These are phyloP conservation scores for Agrypnia vestita DNA, from an alignment of 1,140 invertebrate species.

Conservation along the genomic window DNA sequence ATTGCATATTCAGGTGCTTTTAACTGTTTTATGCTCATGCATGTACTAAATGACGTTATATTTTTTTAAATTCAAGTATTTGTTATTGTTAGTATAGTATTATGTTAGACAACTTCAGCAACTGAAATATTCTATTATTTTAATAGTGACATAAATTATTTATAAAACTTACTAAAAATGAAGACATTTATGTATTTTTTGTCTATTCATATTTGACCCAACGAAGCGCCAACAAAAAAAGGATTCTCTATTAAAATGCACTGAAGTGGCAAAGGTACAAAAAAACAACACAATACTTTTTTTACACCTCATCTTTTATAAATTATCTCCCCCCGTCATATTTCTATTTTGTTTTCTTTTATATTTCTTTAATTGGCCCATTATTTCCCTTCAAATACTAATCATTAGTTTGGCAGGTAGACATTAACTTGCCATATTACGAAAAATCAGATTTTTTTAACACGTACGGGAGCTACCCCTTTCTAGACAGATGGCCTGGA, in stretches of 20 bases:
- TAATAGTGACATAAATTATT: too few relatives aligned
- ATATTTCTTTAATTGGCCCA: constrained; percentile 55
- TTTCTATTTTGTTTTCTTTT: constrained; percentile 23
- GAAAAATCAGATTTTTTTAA: constrained; percentile 39
- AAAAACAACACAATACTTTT: constrained; percentile 17
- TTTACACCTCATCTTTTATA: constrained; percentile 25
- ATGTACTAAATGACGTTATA: too few relatives aligned
- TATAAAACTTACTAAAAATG: background rate
- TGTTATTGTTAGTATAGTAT: too few relatives aligned
- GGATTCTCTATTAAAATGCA: background rate
- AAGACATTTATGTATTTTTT: background rate
- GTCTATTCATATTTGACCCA: background rate
- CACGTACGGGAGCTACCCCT: constrained; percentile 33
- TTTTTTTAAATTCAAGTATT: too few relatives aligned
- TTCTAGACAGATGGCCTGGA: constrained; percentile 52
- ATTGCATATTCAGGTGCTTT: too few relatives aligned
- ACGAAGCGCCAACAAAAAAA: background rate
- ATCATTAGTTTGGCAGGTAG: constrained; percentile 57
- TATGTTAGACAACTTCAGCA: too few relatives aligned
- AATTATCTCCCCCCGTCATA: constrained; percentile 39
- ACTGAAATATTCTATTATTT: too few relatives aligned
- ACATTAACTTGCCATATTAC: constrained; percentile 51
- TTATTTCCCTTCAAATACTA: constrained; percentile 54
- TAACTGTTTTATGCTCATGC: too few relatives aligned
- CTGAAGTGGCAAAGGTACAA: constrained; percentile 15